phyloP scores from a whole-genome alignment of 2,113 vertebrate genomes.

The Calcarius ornatus region DNA sequence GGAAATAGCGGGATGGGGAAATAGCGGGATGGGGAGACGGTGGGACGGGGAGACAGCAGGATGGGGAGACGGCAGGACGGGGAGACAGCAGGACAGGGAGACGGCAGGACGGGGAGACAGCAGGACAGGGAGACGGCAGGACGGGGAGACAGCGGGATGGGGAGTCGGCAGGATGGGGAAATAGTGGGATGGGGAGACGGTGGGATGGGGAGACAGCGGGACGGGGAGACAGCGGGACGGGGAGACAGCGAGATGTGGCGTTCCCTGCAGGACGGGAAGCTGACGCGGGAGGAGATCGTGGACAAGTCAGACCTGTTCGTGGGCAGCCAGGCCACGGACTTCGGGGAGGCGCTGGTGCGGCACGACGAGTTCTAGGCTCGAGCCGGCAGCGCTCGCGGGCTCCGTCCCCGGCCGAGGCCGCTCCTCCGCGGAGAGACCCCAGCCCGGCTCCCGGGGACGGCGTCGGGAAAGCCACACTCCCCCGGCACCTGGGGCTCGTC shows the following conservation, averaged over 20 bases:
- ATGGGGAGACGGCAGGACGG: too few species aligned
- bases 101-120: too few species aligned
- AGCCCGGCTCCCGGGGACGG: not conserved
- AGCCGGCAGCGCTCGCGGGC: not conserved
- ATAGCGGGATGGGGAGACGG: too few species aligned
- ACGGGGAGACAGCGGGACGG: not conserved
- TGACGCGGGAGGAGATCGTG: conserved; percentile 87
- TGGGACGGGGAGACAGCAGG: too few species aligned
- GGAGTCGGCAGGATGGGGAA: too few species aligned
- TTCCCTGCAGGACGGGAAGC: conserved; percentile 81
- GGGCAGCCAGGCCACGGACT: conserved; percentile 93
- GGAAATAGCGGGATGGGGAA: too few species aligned
- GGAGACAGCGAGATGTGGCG: not conserved
- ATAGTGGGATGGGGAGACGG: too few species aligned
- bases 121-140: too few species aligned
- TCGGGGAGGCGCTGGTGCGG: conserved; percentile 86
- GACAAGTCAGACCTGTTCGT: conserved; percentile 91
- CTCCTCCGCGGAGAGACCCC: not conserved
- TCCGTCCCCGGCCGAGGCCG: not conserved
- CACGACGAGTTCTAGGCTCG: conserved; percentile 74
- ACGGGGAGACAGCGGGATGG: too few species aligned
- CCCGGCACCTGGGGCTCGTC: not conserved
- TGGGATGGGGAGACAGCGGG: too few species aligned
- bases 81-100: too few species aligned
- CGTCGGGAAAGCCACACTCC: not conserved